Evolutionary conservation across 2,113 vertebrate species (phyloP).

Genomic region (Pseudopipra pipra): DNA sequence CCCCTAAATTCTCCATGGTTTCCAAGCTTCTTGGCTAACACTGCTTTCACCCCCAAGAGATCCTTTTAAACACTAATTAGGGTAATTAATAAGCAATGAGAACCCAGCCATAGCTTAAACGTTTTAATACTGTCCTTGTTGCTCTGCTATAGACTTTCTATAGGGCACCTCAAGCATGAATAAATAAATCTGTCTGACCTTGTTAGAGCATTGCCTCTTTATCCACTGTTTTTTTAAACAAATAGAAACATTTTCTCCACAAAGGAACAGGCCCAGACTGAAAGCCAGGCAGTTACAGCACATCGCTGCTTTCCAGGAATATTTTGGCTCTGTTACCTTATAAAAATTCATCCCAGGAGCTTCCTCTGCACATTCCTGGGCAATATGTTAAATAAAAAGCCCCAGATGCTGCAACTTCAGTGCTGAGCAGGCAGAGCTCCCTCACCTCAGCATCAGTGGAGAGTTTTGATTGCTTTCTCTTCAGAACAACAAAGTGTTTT

Average conservation of each 20-base stretch:
- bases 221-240: neutral
- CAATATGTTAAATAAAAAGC: neutral
- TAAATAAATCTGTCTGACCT: neutral
- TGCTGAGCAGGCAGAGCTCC: neutral
- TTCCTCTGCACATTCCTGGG: neutral
- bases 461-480: neutral
- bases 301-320: constrained; percentile 16
- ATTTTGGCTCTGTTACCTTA: neutral
- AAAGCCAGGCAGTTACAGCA: neutral
- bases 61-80: constrained; percentile 37
- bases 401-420: neutral
- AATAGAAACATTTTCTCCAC: neutral
- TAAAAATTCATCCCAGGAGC: neutral
- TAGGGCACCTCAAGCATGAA: neutral
- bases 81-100: constrained; percentile 18
- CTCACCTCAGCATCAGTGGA: neutral
- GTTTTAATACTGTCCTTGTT: neutral
- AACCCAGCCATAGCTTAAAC: neutral
- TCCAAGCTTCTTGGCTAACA: neutral
- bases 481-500: neutral
- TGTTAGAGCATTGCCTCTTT: neutral
- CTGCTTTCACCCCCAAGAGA: neutral
- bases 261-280: neutral
- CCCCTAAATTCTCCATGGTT: neutral
- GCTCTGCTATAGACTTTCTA: neutral